Base-by-base conservation (phyloP, 2,113 vertebrate species). In the Lamprotornis superbus region DNA sequence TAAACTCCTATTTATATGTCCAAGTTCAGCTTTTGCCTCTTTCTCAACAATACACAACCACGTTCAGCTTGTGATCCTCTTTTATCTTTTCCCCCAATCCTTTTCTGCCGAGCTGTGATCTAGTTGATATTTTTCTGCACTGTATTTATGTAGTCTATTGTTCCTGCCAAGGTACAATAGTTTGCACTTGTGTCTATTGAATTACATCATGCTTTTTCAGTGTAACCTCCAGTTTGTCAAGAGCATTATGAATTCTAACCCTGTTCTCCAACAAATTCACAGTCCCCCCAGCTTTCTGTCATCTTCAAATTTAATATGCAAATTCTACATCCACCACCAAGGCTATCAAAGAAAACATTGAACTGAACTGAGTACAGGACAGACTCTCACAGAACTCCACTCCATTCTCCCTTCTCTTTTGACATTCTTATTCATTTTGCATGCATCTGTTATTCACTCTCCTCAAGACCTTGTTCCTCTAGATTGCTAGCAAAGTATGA, bases 1-100 rank as follows among this genome's bases (percentile, higher is more conserved):
- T 97, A 70, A 94, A 90, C 55, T 96, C 88, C 92, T 96, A 89
- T 94, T 95, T 95, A 96, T 95, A 93, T 30, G 47, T 35, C 64
- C 68, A 83, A 95, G 60, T 80, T 93, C 55, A 97, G 68, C 90
- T 67, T 90, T 96, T 78, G 76, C 83, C 52, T 92, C 86, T 83
- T 90, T 90, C 83, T 86, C 86, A 93, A 89, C 80, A 94, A 86
- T 55, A 90, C 65, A 93, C 76, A 94, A 74, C 83, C 76, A 59
- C 63, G 68, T 83, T 92, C 83, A 94, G 86, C 68, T 92, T 92
- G 68, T 95, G 95, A 93, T 90, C 79, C 15, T 89, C 80, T 92
- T 95, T 95, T 52, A 94, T 94, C 68, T 67, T 77, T n/a, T 39
- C 18, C n/a, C 42, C 39, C 68, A 94, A 46, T 89, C 59, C 76